Evolutionary conservation across 2,888 invertebrate species (phyloP).

Genomic region (Tetragonula carbonaria): DNA sequence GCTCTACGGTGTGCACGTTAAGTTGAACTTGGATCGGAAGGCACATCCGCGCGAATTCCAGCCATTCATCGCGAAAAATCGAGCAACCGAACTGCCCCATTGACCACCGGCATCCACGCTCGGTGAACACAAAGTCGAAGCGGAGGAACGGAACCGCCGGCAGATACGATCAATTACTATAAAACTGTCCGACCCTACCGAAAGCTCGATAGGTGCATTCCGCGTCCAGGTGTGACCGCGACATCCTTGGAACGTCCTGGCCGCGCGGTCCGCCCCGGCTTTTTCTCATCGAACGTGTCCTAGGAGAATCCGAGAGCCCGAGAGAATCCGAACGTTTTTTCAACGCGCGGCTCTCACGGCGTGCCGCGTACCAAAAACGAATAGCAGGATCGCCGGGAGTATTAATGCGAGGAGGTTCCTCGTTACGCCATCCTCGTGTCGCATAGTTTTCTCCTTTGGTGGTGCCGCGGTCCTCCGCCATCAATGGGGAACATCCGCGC

Average conservation of each 20-base stretch:
- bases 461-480: slow-evolving; percentile 73
- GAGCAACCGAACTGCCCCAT: slow-evolving; percentile 18
- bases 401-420: slow-evolving; percentile 79
- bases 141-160: slow-evolving; percentile 39
- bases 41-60: not conserved
- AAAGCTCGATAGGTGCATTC: slow-evolving; percentile 53
- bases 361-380: slow-evolving; percentile 38
- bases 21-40: not conserved
- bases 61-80: not conserved
- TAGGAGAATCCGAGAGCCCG: slow-evolving; percentile 62
- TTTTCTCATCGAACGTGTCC: slow-evolving; percentile 65
- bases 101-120: slow-evolving; percentile 28
- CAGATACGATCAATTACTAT: slow-evolving; percentile 58
- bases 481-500: slow-evolving; percentile 80
- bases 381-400: slow-evolving; percentile 51
- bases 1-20: not conserved
- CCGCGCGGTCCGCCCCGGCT: slow-evolving; percentile 63
- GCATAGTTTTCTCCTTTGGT: slow-evolving; percentile 79
- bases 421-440: slow-evolving; percentile 81
- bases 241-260: slow-evolving; percentile 78
- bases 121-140: slow-evolving; percentile 1
- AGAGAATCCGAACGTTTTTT: slow-evolving; percentile 72
- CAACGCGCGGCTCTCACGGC: slow-evolving; percentile 73
- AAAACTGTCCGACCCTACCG: slow-evolving; percentile 52
- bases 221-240: slow-evolving; percentile 77